These are phyloP conservation scores for Etheostoma spectabile DNA, from an alignment of 2,113 vertebrate genomes.

Conservation along the genomic window DNA sequence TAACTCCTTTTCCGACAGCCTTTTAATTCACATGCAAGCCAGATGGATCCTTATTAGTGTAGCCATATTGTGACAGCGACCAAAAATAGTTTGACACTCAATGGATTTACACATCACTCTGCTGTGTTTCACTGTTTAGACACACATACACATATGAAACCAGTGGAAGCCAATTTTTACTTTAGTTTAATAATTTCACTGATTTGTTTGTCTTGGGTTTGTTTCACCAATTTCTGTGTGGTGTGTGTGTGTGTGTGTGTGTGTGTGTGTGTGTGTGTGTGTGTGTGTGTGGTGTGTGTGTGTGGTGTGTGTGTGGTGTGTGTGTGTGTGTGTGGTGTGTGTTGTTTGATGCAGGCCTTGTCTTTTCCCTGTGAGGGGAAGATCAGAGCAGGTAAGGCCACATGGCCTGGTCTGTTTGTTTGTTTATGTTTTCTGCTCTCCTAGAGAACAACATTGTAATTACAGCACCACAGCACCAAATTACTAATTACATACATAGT, in stretches of 20 bases:
- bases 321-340: neutral
- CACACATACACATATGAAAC: neutral
- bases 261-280: neutral
- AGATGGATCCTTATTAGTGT: slow-evolving; percentile 34
- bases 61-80: slow-evolving; percentile 28
- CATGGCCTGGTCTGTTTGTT: slow-evolving; percentile 65
- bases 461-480: slow-evolving; percentile 18
- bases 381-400: slow-evolving; percentile 55
- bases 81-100: slow-evolving; percentile 23
- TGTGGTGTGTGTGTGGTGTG: slow-evolving; percentile 1
- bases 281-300: no score
- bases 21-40: slow-evolving; percentile 38
- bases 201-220: slow-evolving; percentile 18
- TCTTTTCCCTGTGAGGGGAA: slow-evolving; percentile 41
- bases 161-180: neutral
- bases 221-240: neutral
- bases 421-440: slow-evolving; percentile 51
- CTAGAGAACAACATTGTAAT: slow-evolving; percentile 21
- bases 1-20: slow-evolving; percentile 30
- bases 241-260: slow-evolving; percentile 1
- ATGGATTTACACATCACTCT: slow-evolving; percentile 8
- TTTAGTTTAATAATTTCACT: slow-evolving; percentile 7
- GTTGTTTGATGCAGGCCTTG: no score
- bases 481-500: slow-evolving; percentile 42
- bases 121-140: slow-evolving; percentile 22